A percentile compares a stretch with the other conserved stretches of the same genome.
Evolutionary conservation across 2,113 vertebrate species (phyloP).

Genomic region (Eulemur rufifrons): DNA sequence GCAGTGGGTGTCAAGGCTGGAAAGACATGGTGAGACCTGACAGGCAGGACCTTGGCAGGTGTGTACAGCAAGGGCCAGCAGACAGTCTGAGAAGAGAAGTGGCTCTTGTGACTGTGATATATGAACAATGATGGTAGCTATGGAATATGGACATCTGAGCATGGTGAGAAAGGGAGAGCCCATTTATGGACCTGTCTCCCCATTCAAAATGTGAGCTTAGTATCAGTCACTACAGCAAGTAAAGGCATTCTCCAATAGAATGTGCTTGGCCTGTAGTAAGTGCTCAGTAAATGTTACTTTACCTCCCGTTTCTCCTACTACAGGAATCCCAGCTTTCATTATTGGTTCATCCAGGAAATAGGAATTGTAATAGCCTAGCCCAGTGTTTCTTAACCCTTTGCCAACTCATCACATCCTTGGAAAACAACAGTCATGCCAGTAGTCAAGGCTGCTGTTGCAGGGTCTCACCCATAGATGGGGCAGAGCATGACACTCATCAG

Average conservation of each 20-base stretch:
- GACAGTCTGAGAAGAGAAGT: neutral
- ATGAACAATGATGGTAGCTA: neutral
- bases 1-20: neutral
- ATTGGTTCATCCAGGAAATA: neutral
- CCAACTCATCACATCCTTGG: neutral
- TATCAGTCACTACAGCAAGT: neutral
- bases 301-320: neutral
- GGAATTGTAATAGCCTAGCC: neutral
- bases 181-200: neutral
- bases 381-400: neutral
- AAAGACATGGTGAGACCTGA: neutral
- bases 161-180: neutral
- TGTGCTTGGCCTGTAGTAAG: neutral
- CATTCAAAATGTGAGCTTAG: neutral
- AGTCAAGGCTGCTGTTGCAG: neutral
- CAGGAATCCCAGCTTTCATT: neutral
- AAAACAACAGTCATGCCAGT: neutral
- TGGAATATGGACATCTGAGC: neutral
- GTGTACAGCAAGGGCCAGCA: neutral
- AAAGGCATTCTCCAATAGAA: neutral
- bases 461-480: neutral
- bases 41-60: neutral
- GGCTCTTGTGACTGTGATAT: neutral
- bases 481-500: neutral
- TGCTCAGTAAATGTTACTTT: neutral